phyloP scores from a whole-genome alignment of 2,888 invertebrate genomes.

The Aspidiotus rigidus region DNA sequence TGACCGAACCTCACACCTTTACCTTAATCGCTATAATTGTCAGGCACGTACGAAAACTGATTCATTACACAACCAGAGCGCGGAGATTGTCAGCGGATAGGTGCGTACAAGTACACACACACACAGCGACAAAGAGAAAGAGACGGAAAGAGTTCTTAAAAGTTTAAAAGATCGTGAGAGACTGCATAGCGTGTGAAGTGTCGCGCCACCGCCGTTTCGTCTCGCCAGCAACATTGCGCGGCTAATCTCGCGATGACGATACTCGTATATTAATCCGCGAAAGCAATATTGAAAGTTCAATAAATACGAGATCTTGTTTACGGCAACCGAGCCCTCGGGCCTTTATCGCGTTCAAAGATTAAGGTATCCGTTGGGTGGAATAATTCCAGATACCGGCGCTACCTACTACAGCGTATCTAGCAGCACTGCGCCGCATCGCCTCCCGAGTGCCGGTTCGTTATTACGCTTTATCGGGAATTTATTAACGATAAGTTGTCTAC shows the following conservation, averaged over 20 bases:
- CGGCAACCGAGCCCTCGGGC: conserved; percentile 16
- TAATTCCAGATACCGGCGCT: conserved; percentile 10
- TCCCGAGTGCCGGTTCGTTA: conserved; percentile 15
- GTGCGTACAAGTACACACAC: no score
- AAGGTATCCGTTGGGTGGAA: conserved; percentile 24
- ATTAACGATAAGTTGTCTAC: conserved; percentile 25
- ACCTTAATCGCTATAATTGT: conserved; percentile 2
- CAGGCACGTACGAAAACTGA: neutral
- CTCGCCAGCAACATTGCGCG: neutral
- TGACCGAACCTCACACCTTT: neutral
- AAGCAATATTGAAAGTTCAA: conserved; percentile 3
- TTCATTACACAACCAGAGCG: neutral
- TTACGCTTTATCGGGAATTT: conserved; percentile 27
- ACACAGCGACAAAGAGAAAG: no score
- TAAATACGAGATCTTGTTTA: conserved; percentile 6
- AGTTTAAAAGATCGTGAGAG: no score
- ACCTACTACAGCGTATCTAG: neutral
- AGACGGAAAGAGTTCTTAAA: no score
- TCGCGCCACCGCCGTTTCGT: no score
- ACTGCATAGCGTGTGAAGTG: no score
- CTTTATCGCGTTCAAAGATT: conserved; percentile 19
- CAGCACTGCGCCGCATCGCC: neutral
- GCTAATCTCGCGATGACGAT: neutral
- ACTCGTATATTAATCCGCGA: neutral
- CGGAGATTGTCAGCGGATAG: no score